Evolutionary conservation across 2,888 invertebrate genomes (phyloP), one percentile per base, ranked within the genome.

Genomic region (Automeris io): DNA sequence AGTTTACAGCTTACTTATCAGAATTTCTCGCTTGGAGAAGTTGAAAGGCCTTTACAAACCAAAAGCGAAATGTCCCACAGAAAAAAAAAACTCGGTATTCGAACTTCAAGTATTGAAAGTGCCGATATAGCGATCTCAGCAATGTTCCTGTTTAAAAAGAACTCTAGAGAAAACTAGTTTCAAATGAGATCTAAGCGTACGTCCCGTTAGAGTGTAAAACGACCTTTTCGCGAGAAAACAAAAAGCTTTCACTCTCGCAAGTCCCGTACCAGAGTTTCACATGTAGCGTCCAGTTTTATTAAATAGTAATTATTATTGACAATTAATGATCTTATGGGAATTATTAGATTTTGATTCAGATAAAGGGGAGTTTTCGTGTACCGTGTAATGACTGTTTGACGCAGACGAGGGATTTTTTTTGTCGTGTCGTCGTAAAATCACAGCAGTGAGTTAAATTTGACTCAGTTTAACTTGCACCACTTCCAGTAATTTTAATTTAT

Each of bases 181-280:
- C 8, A 29, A n/a, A 29, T 8, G 29, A 16, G 4, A 13, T 13
- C 12, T 13, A 2, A 8, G n/a, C 4, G 3, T 8, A 16, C 16
- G 16, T 13, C 16, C 13, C 29, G 29, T 29, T 29, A 16, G 8
- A 16, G 29, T 29, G 29, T 7, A 16, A 16, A 29, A 29, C 29
- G 29, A 29, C 16, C 16, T 29, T 29, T 29, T 1, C 16, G 13
- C 11, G 26, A 26, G 12, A 26, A 29, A 16, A 29, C 29, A 16
- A 16, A 29, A 29, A 29, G 29, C 29, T 29, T 29, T 29, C 29
- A 29, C 29, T 29, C 29, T 29, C 29, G n/a, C 29, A 16, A 4
- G 4, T 16, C 8, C 16, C 8, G 0, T 8, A 16, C 16, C n/a
- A 16, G n/a, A 16, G 8, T 16, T 6, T 6, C 19, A 7, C 16